A percentile compares a stretch with the other conserved stretches of the same genome.
phyloP scores from a whole-genome alignment of 64 coral and sea anemone species.

The Catalaphyllia jardinei region DNA sequence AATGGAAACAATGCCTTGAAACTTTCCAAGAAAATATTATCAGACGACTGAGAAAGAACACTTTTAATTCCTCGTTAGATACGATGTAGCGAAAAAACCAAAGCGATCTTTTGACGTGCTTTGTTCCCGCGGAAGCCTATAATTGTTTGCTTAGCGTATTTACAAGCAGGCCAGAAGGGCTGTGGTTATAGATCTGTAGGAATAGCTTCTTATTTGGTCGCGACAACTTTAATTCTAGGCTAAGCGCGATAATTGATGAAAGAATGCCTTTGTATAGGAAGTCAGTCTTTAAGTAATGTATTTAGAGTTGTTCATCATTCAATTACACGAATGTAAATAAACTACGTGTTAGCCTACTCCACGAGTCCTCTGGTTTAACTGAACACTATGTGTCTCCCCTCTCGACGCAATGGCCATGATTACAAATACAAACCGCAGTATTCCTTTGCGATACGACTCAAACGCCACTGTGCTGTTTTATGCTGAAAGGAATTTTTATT shows the following conservation, averaged over 20 bases:
- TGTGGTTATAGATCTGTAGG: conserved; percentile 28
- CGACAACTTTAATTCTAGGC: conserved; percentile 27
- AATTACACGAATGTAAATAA: conserved; percentile 20
- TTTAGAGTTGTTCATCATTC: not conserved
- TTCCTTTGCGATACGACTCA: not conserved
- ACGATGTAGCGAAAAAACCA: not conserved
- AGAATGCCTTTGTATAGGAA: conserved; percentile 6
- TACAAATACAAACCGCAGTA: not conserved
- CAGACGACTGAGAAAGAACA: not conserved
- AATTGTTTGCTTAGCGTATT: conserved; percentile 14
- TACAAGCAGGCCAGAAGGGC: not conserved
- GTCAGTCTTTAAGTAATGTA: not conserved
- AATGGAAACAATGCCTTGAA: not conserved
- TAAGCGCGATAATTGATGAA: conserved; percentile 21
- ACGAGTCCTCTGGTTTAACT: not conserved
- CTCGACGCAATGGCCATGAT: not conserved
- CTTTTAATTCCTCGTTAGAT: conserved; percentile 6
- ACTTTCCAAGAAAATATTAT: not conserved
- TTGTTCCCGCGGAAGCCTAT: not conserved
- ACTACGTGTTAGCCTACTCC: not conserved
- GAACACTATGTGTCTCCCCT: not conserved
- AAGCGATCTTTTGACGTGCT: conserved; percentile 13
- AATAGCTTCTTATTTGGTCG: conserved; percentile 38
- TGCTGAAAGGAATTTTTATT: conserved; percentile 5
- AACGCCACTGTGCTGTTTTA: not conserved